Percentiles rank a stretch among this genome's conserved stretches.
phyloP scores from a whole-genome alignment of 2,797 vertebrate genomes.

The Anomalospiza imberbis region DNA sequence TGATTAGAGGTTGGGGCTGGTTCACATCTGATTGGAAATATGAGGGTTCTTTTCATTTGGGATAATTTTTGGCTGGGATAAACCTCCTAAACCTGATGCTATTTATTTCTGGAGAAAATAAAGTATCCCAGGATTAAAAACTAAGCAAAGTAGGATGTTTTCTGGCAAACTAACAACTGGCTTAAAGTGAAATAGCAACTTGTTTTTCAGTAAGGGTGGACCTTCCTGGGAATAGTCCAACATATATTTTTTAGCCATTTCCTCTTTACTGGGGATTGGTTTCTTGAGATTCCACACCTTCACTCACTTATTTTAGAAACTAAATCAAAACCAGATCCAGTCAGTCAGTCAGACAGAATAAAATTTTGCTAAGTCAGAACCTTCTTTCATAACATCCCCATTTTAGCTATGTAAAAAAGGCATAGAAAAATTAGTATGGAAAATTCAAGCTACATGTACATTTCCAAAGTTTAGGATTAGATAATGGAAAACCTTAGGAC shows the following conservation, averaged over 20 bases:
- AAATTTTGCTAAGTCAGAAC: constrained; percentile 45
- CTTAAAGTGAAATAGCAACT: constrained; percentile 50
- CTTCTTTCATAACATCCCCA: background rate
- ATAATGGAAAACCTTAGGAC: background rate
- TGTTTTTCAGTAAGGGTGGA: constrained; percentile 57
- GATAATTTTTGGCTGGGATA: constrained; percentile 21
- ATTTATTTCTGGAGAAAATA: constrained; percentile 54
- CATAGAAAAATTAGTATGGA: background rate
- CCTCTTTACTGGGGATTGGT: constrained; percentile 18
- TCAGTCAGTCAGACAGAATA: background rate
- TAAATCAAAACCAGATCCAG: constrained; percentile 28
- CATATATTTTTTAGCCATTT: constrained; percentile 35
- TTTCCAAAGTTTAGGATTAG: background rate
- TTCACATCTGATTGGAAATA: constrained; percentile 36
- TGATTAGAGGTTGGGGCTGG: background rate
- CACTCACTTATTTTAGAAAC: constrained; percentile 23
- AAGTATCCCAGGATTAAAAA: constrained; percentile 35
- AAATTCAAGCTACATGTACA: background rate
- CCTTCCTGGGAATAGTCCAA: constrained; percentile 36
- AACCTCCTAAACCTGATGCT: constrained; percentile 14
- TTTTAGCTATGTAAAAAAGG: background rate
- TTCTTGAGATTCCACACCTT: constrained; percentile 30
- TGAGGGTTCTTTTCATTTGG: constrained; percentile 32
- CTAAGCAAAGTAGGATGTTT: constrained; percentile 36
- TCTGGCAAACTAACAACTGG: constrained; percentile 37